Evolutionary conservation across 2,797 vertebrate genomes (phyloP).

Genomic region (Rhyacichthys aspro): DNA sequence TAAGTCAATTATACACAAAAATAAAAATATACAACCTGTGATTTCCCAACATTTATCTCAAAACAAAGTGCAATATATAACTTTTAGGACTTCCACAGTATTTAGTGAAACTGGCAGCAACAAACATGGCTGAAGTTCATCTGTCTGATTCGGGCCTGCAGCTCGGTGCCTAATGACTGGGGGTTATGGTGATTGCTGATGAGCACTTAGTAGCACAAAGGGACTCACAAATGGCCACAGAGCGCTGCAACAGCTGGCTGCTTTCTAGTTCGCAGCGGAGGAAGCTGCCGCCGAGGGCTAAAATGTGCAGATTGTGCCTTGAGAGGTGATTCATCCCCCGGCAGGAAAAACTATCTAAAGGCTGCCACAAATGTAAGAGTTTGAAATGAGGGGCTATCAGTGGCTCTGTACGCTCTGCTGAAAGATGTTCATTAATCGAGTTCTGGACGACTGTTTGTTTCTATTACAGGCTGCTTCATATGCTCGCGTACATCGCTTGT

Average conservation of each 20-base stretch:
- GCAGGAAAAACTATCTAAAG: constrained; percentile 29
- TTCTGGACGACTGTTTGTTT: constrained; percentile 5
- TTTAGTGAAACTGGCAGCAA: constrained; percentile 9
- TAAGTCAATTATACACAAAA: too few species aligned
- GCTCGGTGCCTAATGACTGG: constrained; percentile 39
- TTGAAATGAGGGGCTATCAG: constrained; percentile 7
- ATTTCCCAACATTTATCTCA: too few species aligned
- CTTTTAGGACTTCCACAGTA: not conserved
- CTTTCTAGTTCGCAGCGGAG: constrained; percentile 37
- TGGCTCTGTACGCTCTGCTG: not conserved
- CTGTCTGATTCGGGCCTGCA: constrained; percentile 33
- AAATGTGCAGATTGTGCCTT: constrained; percentile 32
- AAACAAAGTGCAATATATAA: too few species aligned
- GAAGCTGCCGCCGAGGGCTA: constrained; percentile 26
- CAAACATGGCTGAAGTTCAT: constrained; percentile 22
- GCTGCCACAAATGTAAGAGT: constrained; percentile 20
- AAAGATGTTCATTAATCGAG: not conserved
- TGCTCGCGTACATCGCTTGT: constrained; percentile 13
- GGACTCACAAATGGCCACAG: constrained; percentile 41
- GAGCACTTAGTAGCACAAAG: constrained; percentile 46
- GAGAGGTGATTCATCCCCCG: constrained; percentile 44
- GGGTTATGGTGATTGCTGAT: constrained; percentile 57
- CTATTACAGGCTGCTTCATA: constrained; percentile 19
- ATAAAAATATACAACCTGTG: too few species aligned
- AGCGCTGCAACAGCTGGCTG: constrained; percentile 57